Evolutionary conservation across 1,140 invertebrate species (phyloP), one percentile per base, ranked within the genome.

Genomic region (Drosophila teissieri): DNA sequence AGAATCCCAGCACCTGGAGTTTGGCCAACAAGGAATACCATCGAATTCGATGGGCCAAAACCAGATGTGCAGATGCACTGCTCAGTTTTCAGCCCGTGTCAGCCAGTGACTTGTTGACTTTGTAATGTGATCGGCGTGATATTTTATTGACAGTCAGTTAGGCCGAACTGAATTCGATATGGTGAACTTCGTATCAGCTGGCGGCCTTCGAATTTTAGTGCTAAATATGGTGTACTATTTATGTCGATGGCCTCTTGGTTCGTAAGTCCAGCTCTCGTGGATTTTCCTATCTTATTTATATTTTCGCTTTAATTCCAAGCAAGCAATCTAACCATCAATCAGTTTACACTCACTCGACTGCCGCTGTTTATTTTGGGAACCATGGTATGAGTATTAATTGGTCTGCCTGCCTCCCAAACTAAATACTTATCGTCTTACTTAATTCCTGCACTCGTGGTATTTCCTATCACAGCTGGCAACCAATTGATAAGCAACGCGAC

Each of bases 381-480:
- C n/a, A n/a, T n/a, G n/a, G n/a, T n/a, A n/a, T n/a, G n/a, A 19
- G 19, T 19, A 19, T 19, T 24, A 49, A n/a, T n/a, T n/a, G n/a
- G n/a, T n/a, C n/a, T n/a, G n/a, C n/a, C n/a, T n/a, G n/a, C n/a
- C n/a, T n/a, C n/a, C n/a, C n/a, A 49, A 49, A 36, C 48, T 11
- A 34, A 34, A 51, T 34, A 58, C 37, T 57, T 57, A 42, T 56
- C 37, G 14, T 39, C 19, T 19, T 19, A 19, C 52, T n/a, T 11
- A 55, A 55, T 31, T 22, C 46, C 34, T 10, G 14, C 34, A 27
- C 53, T 34, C 19, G 19, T 62, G 27, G 19, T 42, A 58, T 61
- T 24, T 27, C 24, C n/a, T 62, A 62, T 62, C 60, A 60, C 54
- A 34, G 60, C 60, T 39, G 60, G 60, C 60, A 62, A 62, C 60